Conservation (phyloP, 2,113 vertebrate genomes). For the Hydrochoerus hydrochaeris region DNA sequence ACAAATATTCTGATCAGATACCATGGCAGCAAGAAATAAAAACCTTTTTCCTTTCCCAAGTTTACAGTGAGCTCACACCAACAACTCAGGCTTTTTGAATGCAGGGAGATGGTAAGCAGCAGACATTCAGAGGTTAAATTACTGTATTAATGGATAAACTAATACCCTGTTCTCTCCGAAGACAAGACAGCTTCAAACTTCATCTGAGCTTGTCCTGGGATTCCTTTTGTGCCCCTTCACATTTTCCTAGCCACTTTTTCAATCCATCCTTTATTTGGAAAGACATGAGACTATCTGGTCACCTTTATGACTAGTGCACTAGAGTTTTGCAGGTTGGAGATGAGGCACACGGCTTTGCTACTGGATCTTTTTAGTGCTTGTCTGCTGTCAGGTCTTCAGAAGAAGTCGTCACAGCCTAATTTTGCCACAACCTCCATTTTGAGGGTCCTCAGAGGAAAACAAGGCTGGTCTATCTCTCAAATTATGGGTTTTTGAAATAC, state of each 20-base stretch:
- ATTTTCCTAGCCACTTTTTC: not conserved
- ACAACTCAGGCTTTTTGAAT: not conserved
- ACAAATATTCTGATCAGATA: not conserved
- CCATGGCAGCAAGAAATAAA: not conserved
- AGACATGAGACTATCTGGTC: constrained; percentile 60
- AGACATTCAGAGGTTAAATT: not conserved
- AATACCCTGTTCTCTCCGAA: not conserved
- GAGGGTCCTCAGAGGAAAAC: not conserved
- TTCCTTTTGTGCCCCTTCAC: constrained; percentile 37
- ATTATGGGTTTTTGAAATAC: constrained; percentile 56
- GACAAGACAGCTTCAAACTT: not conserved
- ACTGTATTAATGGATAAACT: not conserved
- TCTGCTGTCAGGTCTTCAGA: constrained; percentile 61
- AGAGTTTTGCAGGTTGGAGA: constrained; percentile 63
- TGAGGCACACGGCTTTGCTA: not conserved
- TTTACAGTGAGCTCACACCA: not conserved
- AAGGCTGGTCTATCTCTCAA: constrained; percentile 27
- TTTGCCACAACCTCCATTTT: constrained; percentile 10
- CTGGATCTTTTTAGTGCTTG: constrained; percentile 36
- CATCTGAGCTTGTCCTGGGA: constrained; percentile 58
- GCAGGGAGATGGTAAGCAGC: accelerated
- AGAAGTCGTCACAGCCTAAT: not conserved
- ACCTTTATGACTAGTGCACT: not conserved
- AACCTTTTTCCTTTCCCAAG: not conserved
- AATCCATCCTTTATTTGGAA: constrained; percentile 60